These are phyloP conservation scores for Heliocidaris tuberculata DNA, from an alignment of 35 echinoderm and acorn worm genomes.

Conservation along the genomic window DNA sequence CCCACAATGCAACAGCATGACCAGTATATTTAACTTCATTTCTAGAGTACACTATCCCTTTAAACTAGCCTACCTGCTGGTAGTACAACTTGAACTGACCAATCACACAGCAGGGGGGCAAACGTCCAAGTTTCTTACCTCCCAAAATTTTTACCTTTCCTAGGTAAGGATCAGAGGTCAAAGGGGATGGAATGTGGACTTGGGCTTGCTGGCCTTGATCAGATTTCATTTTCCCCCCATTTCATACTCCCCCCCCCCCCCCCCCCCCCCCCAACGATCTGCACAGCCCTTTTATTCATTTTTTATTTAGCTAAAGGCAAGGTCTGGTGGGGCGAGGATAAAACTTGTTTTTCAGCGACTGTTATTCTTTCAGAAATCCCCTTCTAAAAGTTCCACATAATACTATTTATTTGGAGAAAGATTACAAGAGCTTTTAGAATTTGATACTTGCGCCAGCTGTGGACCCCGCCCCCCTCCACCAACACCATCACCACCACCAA, in stretches of 20 bases:
- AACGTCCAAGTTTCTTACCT: constrained; percentile 30
- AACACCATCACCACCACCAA: neutral
- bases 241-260: neutral
- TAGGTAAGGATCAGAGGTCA: neutral
- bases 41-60: neutral
- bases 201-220: constrained; percentile 14
- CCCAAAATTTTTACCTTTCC: neutral
- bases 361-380: neutral
- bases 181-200: neutral
- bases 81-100: neutral
- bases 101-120: constrained; percentile 32
- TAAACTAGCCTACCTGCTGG: neutral
- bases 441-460: neutral
- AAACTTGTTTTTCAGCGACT: neutral
- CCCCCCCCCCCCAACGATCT: neutral
- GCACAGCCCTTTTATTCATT: neutral
- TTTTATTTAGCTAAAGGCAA: neutral
- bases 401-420: neutral
- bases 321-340: neutral
- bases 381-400: neutral
- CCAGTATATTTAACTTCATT: neutral
- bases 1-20: too few species aligned
- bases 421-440: neutral
- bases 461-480: neutral
- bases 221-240: neutral